These are phyloP conservation scores for Drosophila falleni DNA, from an alignment of 2,888 invertebrate genomes.

Conservation along the genomic window DNA sequence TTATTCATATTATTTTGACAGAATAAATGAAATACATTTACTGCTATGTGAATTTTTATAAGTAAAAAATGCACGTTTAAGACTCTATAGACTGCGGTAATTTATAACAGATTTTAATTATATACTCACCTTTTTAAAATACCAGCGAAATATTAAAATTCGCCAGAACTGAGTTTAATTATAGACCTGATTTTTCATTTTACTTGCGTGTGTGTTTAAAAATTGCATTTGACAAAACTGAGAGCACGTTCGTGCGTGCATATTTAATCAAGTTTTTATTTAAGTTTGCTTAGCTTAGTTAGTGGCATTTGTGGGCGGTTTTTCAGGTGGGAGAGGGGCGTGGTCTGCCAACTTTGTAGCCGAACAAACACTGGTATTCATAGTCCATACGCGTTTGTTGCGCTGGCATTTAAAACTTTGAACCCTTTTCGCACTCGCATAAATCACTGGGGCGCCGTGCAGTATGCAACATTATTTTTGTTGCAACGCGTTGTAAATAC, in stretches of 20 bases:
- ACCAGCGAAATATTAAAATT: conserved; percentile 13
- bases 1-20: too few species aligned
- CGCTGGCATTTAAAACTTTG: conserved; percentile 63
- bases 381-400: conserved; percentile 45
- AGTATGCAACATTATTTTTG: conserved; percentile 65
- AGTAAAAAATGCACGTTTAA: too few species aligned
- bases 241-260: conserved; percentile 55
- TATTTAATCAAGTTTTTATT: conserved; percentile 60
- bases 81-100: not conserved
- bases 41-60: too few species aligned
- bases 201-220: conserved; percentile 19
- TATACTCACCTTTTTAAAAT: conserved; percentile 7
- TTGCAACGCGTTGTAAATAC: conserved; percentile 54
- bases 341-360: conserved; percentile 44
- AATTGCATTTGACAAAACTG: conserved; percentile 62
- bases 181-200: conserved; percentile 28
- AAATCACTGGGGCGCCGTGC: conserved; percentile 58
- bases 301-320: conserved; percentile 20
- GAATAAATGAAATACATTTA: too few species aligned
- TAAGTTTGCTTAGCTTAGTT: conserved; percentile 41
- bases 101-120: conserved; percentile 17
- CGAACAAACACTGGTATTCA: conserved; percentile 11
- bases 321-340: conserved; percentile 8
- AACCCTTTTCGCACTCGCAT: conserved; percentile 61
- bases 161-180: conserved; percentile 44